Evolutionary conservation across 2,113 vertebrate species (phyloP).

Genomic region (Labeo catla): DNA sequence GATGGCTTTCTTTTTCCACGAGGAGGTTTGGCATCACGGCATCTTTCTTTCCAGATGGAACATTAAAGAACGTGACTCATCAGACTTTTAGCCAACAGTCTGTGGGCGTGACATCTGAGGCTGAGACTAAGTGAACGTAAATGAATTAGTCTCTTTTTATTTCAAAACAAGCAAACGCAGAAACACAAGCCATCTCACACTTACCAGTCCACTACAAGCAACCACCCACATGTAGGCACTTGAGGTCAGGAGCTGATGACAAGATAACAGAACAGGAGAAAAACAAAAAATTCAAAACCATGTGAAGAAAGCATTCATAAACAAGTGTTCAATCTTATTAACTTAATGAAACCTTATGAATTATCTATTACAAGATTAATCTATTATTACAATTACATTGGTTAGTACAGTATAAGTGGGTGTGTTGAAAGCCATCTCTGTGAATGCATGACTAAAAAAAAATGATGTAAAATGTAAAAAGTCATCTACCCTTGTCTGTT

Average conservation of each 20-base stretch:
- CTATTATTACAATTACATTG: no score
- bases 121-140: not conserved
- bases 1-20: no score
- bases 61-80: no score
- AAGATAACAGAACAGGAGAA: not conserved
- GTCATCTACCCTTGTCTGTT: not conserved
- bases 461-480: not conserved
- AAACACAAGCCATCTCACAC: constrained; percentile 60
- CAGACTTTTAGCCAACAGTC: no score
- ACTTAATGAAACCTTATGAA: not conserved
- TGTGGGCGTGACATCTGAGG: no score
- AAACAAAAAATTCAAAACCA: not conserved
- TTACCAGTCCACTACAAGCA: constrained; percentile 94
- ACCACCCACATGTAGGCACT: constrained; percentile 94
- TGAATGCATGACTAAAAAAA: not conserved
- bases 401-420: not conserved
- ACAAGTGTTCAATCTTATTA: not conserved
- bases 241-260: constrained; percentile 88
- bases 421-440: not conserved
- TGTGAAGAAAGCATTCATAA: not conserved
- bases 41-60: no score
- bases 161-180: not conserved
- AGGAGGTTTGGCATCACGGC: no score
- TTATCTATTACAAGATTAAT: not conserved
- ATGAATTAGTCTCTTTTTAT: not conserved